These are phyloP conservation scores for Oxygymnocypris stewartii DNA, from an alignment of 2,113 vertebrate species.

Conservation along the genomic window DNA sequence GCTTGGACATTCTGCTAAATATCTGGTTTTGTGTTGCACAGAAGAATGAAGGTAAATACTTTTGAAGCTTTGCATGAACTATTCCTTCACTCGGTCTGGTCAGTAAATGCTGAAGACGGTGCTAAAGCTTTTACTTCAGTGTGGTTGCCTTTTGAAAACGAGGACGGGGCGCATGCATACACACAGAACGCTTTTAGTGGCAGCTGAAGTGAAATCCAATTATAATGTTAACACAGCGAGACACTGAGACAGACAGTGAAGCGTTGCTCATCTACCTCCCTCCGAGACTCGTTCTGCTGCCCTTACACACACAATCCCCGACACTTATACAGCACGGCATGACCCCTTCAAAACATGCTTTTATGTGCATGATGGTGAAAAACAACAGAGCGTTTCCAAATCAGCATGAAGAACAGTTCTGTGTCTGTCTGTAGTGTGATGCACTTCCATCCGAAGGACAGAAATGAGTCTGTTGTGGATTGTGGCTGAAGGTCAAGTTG, in stretches of 20 bases:
- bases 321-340: not conserved
- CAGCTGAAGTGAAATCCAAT: constrained; percentile 20
- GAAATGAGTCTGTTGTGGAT: not conserved
- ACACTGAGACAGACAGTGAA: not conserved
- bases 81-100: not conserved
- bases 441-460: not conserved
- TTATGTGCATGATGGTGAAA: not conserved
- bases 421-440: not conserved
- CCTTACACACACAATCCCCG: too few relatives aligned
- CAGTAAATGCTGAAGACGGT: not conserved
- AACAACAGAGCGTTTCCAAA: not conserved
- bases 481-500: not conserved
- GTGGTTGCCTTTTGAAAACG: not conserved
- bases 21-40: not conserved
- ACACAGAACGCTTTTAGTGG: constrained; percentile 12
- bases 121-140: not conserved
- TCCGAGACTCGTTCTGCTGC: not conserved
- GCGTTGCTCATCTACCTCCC: not conserved
- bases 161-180: not conserved
- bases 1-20: not conserved
- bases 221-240: constrained; percentile 24
- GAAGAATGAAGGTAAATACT: not conserved
- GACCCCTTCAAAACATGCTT: not conserved
- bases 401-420: not conserved
- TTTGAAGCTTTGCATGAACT: not conserved